Percentiles rank a stretch among this genome's conserved stretches.
These are phyloP conservation scores for Circaetus cinerascens DNA, from an alignment of 2,113 vertebrate species.

Conservation along the genomic window DNA sequence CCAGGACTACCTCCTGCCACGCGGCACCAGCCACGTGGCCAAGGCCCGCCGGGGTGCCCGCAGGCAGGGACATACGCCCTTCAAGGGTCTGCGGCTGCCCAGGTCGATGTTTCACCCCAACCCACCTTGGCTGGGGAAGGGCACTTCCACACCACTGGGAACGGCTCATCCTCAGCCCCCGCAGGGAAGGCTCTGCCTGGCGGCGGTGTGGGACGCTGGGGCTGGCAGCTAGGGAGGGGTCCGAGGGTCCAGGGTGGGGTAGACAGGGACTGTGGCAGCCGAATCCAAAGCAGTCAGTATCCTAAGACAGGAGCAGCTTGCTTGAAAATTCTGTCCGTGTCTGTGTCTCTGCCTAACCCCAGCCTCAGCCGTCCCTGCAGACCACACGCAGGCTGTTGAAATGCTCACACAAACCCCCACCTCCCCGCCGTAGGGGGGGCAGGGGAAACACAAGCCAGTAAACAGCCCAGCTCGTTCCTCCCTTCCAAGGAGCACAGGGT, in stretches of 20 bases:
- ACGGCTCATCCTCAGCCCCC: background rate
- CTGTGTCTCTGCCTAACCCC: background rate
- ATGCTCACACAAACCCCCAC: accelerated
- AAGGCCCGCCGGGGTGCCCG: background rate
- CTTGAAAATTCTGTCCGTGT: background rate
- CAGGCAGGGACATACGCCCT: accelerated
- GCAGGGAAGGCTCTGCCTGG: background rate
- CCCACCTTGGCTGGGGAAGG: background rate
- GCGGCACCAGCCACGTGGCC: accelerated
- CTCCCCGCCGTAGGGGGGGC: accelerated
- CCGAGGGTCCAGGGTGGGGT: accelerated
- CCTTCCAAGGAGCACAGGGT: background rate
- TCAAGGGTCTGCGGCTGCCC: background rate
- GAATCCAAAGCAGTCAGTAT: background rate
- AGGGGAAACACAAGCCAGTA: background rate
- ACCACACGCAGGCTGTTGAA: accelerated
- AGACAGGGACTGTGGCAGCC: accelerated
- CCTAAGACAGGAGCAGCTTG: background rate
- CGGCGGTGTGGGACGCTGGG: background rate
- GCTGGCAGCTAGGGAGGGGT: background rate
- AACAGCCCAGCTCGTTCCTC: background rate
- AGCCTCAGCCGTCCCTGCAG: background rate
- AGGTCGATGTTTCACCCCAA: background rate
- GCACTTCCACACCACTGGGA: background rate
- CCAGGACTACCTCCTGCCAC: background rate